Evolutionary conservation across 2,888 invertebrate species (phyloP).

Genomic region (Plebejus anna): DNA sequence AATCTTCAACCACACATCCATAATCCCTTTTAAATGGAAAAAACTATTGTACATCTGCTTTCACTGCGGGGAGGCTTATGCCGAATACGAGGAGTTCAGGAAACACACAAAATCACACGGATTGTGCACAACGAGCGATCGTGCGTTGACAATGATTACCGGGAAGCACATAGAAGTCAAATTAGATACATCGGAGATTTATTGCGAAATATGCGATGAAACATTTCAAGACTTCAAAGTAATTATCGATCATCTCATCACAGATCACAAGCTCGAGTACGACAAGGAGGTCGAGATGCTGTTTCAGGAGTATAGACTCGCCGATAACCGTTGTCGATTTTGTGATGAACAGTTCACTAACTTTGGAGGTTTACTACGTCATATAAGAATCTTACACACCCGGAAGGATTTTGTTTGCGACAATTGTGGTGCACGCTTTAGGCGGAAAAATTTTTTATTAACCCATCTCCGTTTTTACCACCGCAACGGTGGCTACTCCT

Average conservation of each 20-base stretch:
- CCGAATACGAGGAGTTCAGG: constrained; percentile 56
- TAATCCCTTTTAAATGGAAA: constrained; percentile 71
- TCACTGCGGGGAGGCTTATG: constrained; percentile 57
- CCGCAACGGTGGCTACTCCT: constrained; percentile 54
- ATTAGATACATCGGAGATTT: constrained; percentile 62
- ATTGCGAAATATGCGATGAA: constrained; percentile 59
- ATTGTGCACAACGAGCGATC: constrained; percentile 51
- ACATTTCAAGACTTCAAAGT: constrained; percentile 51
- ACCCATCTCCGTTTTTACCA: constrained; percentile 56
- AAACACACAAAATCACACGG: constrained; percentile 63
- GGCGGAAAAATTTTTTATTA: constrained; percentile 56
- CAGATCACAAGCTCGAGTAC: constrained; percentile 57
- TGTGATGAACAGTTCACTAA: constrained; percentile 57
- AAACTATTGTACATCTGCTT: constrained; percentile 58
- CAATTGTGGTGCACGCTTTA: constrained; percentile 58
- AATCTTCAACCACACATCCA: constrained; percentile 65
- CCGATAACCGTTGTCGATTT: constrained; percentile 53
- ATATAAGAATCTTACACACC: constrained; percentile 56
- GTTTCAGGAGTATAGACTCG: constrained; percentile 55
- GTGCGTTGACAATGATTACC: constrained; percentile 54
- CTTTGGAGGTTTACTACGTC: constrained; percentile 57
- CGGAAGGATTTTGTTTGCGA: constrained; percentile 58
- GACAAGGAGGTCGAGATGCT: constrained; percentile 55
- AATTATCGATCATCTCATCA: constrained; percentile 60
- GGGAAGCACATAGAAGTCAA: constrained; percentile 58